Evolutionary conservation across 1,140 invertebrate species (phyloP).

Genomic region (Drosophila kikkawai): DNA sequence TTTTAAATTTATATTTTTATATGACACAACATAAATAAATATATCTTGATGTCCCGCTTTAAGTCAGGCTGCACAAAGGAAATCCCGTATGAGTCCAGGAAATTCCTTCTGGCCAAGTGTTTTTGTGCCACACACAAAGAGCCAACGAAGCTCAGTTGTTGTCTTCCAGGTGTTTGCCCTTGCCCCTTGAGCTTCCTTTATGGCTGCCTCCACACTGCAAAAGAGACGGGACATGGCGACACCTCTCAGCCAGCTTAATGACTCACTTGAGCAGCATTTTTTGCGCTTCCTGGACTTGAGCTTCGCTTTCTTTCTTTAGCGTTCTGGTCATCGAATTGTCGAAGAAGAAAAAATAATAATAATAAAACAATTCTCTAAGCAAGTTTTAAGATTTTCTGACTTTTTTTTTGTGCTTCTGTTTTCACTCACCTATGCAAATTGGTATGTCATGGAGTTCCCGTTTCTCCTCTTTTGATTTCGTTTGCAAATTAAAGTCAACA

Average conservation of each 20-base stretch:
- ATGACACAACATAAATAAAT: background rate
- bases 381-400: constrained; percentile 8
- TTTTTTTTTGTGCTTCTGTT: background rate
- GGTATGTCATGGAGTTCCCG: constrained; percentile 55
- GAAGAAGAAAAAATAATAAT: constrained; percentile 36
- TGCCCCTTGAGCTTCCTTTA: constrained; percentile 50
- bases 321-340: constrained; percentile 36
- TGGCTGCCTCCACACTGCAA: background rate
- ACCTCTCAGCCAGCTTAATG: constrained; percentile 38
- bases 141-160: too few relatives aligned
- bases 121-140: constrained; percentile 35
- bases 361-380: constrained; percentile 24
- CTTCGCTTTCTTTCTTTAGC: constrained; percentile 21
- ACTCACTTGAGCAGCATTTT: constrained; percentile 39
- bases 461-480: constrained; percentile 19
- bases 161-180: constrained; percentile 32
- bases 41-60: background rate
- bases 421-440: constrained; percentile 68
- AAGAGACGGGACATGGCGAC: constrained; percentile 9
- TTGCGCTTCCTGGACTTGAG: constrained; percentile 34
- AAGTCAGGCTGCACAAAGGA: constrained; percentile 25
- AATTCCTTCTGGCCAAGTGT: constrained; percentile 11
- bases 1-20: background rate
- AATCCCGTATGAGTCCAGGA: constrained; percentile 10
- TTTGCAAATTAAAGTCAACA: constrained; percentile 44